Evolutionary conservation across 2,113 vertebrate species (phyloP).

Genomic region (Ellobius talpinus): DNA sequence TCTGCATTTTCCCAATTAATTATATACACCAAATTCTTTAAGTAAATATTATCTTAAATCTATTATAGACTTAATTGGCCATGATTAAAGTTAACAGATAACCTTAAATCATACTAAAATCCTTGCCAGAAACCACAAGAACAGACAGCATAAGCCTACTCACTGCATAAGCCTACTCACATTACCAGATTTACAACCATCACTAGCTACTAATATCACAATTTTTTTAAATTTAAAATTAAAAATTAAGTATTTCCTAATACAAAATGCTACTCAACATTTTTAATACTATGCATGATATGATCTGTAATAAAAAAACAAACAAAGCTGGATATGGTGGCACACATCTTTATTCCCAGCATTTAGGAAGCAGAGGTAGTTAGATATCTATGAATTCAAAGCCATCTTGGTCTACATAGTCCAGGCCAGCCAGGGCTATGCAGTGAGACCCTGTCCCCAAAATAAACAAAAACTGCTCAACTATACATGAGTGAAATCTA

Average conservation of each 20-base stretch:
- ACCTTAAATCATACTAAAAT: conserved; percentile 44
- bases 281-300: background rate
- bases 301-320: background rate
- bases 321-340: background rate
- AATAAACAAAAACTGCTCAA: background rate
- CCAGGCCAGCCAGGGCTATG: background rate
- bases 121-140: conserved; percentile 56
- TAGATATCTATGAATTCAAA: background rate
- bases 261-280: background rate
- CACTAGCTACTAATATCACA: background rate
- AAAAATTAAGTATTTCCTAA: background rate
- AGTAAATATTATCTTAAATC: conserved; percentile 56
- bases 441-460: background rate
- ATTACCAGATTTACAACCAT: background rate
- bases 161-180: background rate
- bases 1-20: conserved; percentile 52
- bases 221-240: background rate
- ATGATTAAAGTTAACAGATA: conserved; percentile 35
- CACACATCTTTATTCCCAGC: background rate
- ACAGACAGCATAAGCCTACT: background rate
- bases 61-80: conserved; percentile 38
- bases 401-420: background rate
- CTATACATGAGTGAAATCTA: background rate
- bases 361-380: background rate
- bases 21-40: conserved; percentile 9